These are phyloP conservation scores for Todus mexicanus DNA, from an alignment of 2,797 vertebrate species.

Conservation along the genomic window DNA sequence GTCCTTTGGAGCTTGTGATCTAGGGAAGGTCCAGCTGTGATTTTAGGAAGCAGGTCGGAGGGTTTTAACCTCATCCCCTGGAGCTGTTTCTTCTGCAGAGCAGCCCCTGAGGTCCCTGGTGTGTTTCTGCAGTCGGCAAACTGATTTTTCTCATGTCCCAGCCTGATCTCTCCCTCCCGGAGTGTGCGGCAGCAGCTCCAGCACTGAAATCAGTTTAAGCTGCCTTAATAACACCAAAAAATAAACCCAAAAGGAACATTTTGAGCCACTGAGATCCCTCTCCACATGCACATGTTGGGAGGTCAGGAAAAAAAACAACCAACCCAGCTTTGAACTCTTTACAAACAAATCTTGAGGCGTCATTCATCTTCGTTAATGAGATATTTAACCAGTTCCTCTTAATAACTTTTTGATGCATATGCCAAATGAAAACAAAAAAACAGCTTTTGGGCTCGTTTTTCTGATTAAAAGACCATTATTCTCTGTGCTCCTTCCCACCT, in stretches of 20 bases:
- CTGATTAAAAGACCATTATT: not conserved
- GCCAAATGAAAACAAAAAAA: constrained; percentile 15
- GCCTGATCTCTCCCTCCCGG: not conserved
- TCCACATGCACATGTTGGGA: constrained; percentile 35
- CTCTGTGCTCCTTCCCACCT: not conserved
- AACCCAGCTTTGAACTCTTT: constrained; percentile 19
- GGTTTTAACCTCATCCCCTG: too few species aligned
- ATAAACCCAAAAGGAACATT: not conserved
- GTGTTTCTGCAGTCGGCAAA: not conserved
- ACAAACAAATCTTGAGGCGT: constrained; percentile 33
- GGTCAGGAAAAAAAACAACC: not conserved
- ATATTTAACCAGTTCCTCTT: constrained; percentile 45
- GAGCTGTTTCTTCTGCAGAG: not conserved
- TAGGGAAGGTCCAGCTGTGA: not conserved
- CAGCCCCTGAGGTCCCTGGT: not conserved
- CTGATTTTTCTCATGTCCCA: not conserved
- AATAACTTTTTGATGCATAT: constrained; percentile 32
- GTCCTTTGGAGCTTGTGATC: rapidly evolving
- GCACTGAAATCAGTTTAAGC: not conserved
- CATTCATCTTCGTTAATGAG: constrained; percentile 61
- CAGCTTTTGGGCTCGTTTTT: not conserved
- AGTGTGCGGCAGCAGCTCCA: not conserved
- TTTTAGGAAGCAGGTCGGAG: too few species aligned
- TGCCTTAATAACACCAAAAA: not conserved
- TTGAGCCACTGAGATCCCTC: constrained; percentile 2